Evolutionary conservation across 2,888 invertebrate species (phyloP), one percentile per base, ranked within the genome.

Genomic region (Drosophila birchii): DNA sequence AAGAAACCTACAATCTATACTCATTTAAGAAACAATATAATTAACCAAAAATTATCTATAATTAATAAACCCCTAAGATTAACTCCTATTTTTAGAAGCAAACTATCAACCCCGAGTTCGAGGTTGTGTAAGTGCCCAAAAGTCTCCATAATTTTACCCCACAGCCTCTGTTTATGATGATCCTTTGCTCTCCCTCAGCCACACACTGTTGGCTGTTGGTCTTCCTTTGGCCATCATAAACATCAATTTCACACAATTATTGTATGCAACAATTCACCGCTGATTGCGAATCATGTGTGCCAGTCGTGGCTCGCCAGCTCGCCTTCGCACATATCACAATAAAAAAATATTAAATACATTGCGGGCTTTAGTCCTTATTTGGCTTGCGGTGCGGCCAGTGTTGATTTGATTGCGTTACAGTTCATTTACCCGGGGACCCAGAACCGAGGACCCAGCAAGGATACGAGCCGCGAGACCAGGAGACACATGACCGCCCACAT

Each of bases 361-460:
- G 74, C 59, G 36, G 72, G 44, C 34, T 23, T 51, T 67, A 39
- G 62, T 61, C 57, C 63, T 72, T 58, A 59, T 66, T 72, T 63
- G 47, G 54, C 39, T 49, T 51, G 54, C 49, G 55, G 70, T 69
- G 70, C 57, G 79, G 70, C 62, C 75, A 76, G 83, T 75, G 85
- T 85, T 87, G 88, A 86, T 86, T 86, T 89, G 89, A 86, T 86
- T 86, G 85, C 85, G 80, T 85, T 89, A 89, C 86, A 86, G 86
- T 86, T 86, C 86, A 86, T 86, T 89, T 86, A 86, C 88, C 89
- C 89, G 74, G 41, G 23, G 34, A 59, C 54, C 14, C 16, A 12
- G 34, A 14, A 53, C n/a, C 18, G 29, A 14, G 41, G 12, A 43
- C 23, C 44, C 16, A 16, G 36, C 36, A 32, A 39, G 61, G 32